phyloP scores from a whole-genome alignment of 2,797 vertebrate species.

The Amblyopsis hoosieri region DNA sequence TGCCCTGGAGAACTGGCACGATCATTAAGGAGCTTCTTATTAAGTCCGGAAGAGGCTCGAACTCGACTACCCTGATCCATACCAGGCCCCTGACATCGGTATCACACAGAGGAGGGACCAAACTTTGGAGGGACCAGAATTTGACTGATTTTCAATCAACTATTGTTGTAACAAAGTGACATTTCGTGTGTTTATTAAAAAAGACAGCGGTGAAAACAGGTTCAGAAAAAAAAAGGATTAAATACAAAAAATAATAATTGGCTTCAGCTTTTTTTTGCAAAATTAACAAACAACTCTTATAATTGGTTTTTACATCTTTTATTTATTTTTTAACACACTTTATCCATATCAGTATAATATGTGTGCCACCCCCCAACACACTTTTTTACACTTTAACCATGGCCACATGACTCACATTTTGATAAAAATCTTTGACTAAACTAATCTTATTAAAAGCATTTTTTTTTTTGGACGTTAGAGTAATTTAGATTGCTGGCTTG shows the following conservation, averaged over 20 bases:
- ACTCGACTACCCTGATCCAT: conserved; percentile 48
- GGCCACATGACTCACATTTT: neutral
- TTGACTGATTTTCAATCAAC: conserved; percentile 61
- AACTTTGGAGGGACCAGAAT: conserved; percentile 64
- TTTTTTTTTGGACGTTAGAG: conserved; percentile 57
- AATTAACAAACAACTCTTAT: neutral
- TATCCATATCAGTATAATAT: neutral
- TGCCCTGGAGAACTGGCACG: conserved; percentile 80
- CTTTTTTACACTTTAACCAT: neutral
- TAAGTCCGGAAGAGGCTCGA: conserved; percentile 62
- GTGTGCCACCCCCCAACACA: no score
- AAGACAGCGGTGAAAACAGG: conserved; percentile 27
- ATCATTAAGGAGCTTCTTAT: conserved; percentile 74
- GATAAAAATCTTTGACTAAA: conserved; percentile 26
- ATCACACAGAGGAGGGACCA: conserved; percentile 65
- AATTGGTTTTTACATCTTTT: neutral
- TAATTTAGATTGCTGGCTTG: conserved; percentile 66
- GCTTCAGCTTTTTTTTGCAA: no score
- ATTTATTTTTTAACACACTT: neutral
- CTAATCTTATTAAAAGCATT: conserved; percentile 53
- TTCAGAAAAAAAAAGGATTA: neutral
- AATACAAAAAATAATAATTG: no score
- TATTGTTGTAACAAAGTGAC: conserved; percentile 40
- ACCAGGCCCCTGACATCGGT: conserved; percentile 63
- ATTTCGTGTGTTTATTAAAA: conserved; percentile 37